phyloP scores from a whole-genome alignment of 2,113 vertebrate genomes.

The Asarcornis scutulata region DNA sequence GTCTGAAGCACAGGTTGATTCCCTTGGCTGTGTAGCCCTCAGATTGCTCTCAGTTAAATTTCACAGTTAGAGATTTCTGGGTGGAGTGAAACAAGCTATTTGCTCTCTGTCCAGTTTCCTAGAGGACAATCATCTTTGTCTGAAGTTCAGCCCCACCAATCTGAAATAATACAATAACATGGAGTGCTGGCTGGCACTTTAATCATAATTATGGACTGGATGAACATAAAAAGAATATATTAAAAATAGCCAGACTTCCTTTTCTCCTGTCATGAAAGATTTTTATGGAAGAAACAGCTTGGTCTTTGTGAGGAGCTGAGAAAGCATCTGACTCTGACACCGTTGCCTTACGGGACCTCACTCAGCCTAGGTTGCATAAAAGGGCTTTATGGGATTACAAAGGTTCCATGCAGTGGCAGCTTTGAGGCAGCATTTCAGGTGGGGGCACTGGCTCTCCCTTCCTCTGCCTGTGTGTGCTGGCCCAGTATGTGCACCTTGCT shows the following conservation, averaged over 20 bases:
- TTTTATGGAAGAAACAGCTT: slow-evolving; percentile 31
- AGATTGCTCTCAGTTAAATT: not conserved
- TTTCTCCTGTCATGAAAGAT: not conserved
- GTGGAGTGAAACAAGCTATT: not conserved
- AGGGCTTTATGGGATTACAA: slow-evolving; percentile 66
- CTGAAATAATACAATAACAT: not conserved
- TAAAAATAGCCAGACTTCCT: not conserved
- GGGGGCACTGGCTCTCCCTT: not conserved
- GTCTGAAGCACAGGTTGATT: not conserved
- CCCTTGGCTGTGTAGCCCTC: no score
- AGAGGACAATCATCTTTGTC: not conserved
- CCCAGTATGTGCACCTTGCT: not conserved
- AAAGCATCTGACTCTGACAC: slow-evolving; percentile 45
- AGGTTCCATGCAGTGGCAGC: slow-evolving; percentile 31
- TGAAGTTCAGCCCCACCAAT: not conserved
- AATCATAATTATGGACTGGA: rapidly evolving
- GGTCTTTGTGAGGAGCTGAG: slow-evolving; percentile 31
- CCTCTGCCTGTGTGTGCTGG: not conserved
- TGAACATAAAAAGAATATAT: not conserved
- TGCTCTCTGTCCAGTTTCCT: not conserved
- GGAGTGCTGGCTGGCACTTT: not conserved
- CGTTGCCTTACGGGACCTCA: slow-evolving; percentile 51
- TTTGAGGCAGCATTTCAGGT: slow-evolving; percentile 14
- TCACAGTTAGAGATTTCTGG: not conserved
- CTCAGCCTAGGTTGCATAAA: slow-evolving; percentile 53